These are phyloP conservation scores for Thymelicus sylvestris DNA, from an alignment of 2,888 invertebrate genomes.

Conservation along the genomic window DNA sequence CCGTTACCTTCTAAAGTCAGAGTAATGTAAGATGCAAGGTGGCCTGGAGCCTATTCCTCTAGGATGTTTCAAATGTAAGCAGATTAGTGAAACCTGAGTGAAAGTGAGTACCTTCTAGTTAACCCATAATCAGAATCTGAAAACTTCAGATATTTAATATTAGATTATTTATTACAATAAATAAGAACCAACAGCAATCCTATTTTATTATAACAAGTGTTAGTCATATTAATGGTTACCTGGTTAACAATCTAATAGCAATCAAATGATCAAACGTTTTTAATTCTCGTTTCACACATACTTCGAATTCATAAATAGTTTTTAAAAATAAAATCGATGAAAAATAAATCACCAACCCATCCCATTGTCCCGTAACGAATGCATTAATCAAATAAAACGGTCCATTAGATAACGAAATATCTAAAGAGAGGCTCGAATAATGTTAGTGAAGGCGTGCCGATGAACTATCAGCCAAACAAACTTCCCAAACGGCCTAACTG, in stretches of 20 bases:
- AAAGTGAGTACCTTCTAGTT: too few species aligned
- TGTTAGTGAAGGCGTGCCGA: constrained; percentile 22
- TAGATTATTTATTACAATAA: too few species aligned
- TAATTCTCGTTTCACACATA: not conserved
- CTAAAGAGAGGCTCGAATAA: constrained; percentile 28
- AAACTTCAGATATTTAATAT: too few species aligned
- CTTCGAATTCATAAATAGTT: not conserved
- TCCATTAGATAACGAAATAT: constrained; percentile 34
- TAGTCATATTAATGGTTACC: too few species aligned
- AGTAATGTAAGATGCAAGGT: too few species aligned
- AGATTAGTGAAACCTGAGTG: too few species aligned
- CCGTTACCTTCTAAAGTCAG: too few species aligned
- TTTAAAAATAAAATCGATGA: not conserved
- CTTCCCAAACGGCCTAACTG: constrained; percentile 10
- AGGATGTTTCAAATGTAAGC: too few species aligned
- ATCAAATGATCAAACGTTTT: not conserved
- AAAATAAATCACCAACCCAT: constrained; percentile 8
- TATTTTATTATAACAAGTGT: not conserved
- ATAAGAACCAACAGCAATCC: too few species aligned
- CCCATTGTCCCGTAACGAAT: constrained; percentile 32
- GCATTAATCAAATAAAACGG: constrained; percentile 30
- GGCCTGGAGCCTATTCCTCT: too few species aligned
- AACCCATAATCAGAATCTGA: too few species aligned
- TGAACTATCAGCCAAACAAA: not conserved
- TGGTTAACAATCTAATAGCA: not conserved